Evolutionary conservation across 2,113 vertebrate genomes (phyloP), one percentile per base, ranked within the genome.

Genomic region (Mustela lutreola): DNA sequence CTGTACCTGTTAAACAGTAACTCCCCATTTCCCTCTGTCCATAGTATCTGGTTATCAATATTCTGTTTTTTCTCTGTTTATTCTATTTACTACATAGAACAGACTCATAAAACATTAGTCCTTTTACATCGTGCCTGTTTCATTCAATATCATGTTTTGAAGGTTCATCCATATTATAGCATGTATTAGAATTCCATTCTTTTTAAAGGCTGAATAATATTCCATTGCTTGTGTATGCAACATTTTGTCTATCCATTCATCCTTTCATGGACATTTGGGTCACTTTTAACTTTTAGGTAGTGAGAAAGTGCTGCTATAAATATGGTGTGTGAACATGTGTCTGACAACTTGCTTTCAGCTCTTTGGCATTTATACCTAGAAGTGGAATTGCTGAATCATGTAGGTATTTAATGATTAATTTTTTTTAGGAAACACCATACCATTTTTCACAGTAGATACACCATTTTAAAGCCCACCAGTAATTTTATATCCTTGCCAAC

Each of bases 41-140:
- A 56, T 12, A 83, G 22, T 7, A 7, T 15, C 21, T 92, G 16
- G 28, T 89, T 71, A 28, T 22, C 89, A 92, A 39, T 58, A 39
- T 67, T 89, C 11, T 62, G 48, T 45, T 90, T 83, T 90, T 89
- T n/a, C 39, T 83, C 60, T 53, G n/a, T 28, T 92, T 95, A 50
- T 96, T 87, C 33, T 81, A 22, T 76, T 87, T 67, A 96, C 5
- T 60, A 60, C 22, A 45, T 70, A 45, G 31, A 89, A 10, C 75
- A 75, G 21, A 78, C 39, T 62, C 79, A 82, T 24, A 65, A 33
- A 91, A 36, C 6, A 76, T 22, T 50, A 71, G 11, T 48, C 31
- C 28, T 33, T 78, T 71, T 19, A 24, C 42, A 14, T 58, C 4
- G 81, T 12, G 3, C 24, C 14, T 75, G 31, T 91, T 96, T 75